Evolutionary conservation across 2,113 vertebrate species (phyloP).

Genomic region (Eublepharis macularius): DNA sequence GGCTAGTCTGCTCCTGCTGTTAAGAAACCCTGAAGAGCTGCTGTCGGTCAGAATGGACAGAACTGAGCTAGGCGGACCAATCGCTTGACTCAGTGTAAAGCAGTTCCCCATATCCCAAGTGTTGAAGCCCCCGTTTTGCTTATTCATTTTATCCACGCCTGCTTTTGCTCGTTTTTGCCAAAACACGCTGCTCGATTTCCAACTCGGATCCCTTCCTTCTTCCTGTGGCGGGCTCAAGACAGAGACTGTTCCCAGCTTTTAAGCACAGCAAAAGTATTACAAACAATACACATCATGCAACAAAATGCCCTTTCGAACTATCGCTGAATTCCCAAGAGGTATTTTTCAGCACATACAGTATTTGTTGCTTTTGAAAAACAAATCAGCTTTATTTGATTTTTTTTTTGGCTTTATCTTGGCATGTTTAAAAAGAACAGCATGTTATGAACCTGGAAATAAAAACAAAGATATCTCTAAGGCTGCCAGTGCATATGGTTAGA

Average conservation of each 20-base stretch:
- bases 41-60: too few species aligned
- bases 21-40: too few species aligned
- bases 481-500: neutral
- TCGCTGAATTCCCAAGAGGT: slow-evolving; percentile 5
- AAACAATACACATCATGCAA: slow-evolving; percentile 23
- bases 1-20: too few species aligned
- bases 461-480: neutral
- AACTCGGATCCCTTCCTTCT: slow-evolving; percentile 17
- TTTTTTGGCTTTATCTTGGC: neutral
- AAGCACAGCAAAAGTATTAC: slow-evolving; percentile 32
- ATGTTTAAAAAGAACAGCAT: neutral
- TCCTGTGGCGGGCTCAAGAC: slow-evolving; percentile 40
- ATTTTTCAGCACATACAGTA: neutral
- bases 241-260: slow-evolving; percentile 22
- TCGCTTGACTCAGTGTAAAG: too few species aligned
- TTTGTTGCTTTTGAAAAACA: neutral
- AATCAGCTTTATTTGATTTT: slow-evolving; percentile 35
- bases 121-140: too few species aligned
- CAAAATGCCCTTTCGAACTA: slow-evolving; percentile 20
- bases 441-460: neutral
- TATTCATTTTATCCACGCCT: neutral
- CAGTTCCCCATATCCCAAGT: neutral
- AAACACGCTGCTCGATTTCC: slow-evolving; percentile 11
- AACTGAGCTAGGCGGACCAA: too few species aligned
- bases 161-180: slow-evolving; percentile 14